Conservation (phyloP, 2,888 invertebrate species). For the Eupithecia abbreviata region DNA sequence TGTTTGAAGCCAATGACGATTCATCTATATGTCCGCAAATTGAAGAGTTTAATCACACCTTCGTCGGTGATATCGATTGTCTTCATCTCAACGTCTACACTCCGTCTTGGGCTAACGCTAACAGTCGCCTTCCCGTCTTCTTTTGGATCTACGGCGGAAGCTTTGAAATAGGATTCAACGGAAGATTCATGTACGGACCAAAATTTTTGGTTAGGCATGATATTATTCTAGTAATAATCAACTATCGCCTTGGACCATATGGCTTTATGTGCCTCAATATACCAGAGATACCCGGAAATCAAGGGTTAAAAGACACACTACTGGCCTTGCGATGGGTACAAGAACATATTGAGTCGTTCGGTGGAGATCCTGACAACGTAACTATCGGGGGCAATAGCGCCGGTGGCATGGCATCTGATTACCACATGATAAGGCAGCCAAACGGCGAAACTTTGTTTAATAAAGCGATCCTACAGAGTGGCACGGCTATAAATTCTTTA, state of each 20-base stretch:
- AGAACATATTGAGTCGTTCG: constrained; percentile 63
- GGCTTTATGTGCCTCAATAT: constrained; percentile 68
- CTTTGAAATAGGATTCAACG: constrained; percentile 53
- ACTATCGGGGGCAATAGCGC: constrained; percentile 66
- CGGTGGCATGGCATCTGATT: constrained; percentile 57
- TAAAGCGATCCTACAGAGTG: constrained; percentile 64
- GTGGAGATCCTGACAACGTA: constrained; percentile 63
- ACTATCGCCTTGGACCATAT: constrained; percentile 66
- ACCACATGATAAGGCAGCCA: constrained; percentile 51
- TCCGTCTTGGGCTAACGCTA: constrained; percentile 53
- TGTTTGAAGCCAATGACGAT: constrained; percentile 63
- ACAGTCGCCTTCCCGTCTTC: constrained; percentile 56
- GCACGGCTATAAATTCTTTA: constrained; percentile 46
- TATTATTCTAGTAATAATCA: constrained; percentile 62
- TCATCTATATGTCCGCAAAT: constrained; percentile 61
- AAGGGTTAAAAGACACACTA: constrained; percentile 67
- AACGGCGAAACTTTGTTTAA: constrained; percentile 56
- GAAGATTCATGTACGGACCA: constrained; percentile 55
- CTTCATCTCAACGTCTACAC: constrained; percentile 62
- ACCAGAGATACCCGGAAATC: constrained; percentile 63
- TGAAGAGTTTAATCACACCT: constrained; percentile 49
- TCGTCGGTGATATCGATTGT: constrained; percentile 58
- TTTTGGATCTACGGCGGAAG: constrained; percentile 65
- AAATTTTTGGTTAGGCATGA: constrained; percentile 58
- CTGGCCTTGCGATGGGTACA: constrained; percentile 64